Percentiles rank a stretch among this genome's conserved stretches.
phyloP scores from a whole-genome alignment of 1,140 invertebrate genomes.

The Eumaeus atala region DNA sequence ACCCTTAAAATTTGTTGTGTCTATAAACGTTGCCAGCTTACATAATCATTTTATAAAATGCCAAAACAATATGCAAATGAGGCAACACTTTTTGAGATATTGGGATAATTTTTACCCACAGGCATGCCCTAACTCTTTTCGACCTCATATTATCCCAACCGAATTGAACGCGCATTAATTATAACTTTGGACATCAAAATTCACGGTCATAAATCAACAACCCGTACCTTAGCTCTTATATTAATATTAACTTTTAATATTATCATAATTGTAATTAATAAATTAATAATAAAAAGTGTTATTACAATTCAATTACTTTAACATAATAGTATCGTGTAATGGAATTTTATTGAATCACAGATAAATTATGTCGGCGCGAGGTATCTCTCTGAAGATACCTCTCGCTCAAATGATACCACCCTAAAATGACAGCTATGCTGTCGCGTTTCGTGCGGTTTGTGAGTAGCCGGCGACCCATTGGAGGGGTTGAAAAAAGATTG shows the following conservation, averaged over 20 bases:
- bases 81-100: slow-evolving; percentile 2
- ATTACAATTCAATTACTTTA: no score
- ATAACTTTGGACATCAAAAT: slow-evolving; percentile 6
- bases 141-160: not conserved
- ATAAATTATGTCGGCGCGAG: not conserved
- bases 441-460: no score
- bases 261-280: not conserved
- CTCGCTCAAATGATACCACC: no score
- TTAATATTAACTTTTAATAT: not conserved
- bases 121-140: not conserved
- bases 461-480: no score
- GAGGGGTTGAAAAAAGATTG: no score
- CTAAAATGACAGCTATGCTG: no score
- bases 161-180: not conserved
- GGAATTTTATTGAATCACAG: not conserved
- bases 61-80: slow-evolving; percentile 5
- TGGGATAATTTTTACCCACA: not conserved
- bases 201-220: not conserved
- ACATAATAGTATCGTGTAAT: not conserved
- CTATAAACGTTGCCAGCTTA: no score
- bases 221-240: not conserved
- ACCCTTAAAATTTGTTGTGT: no score
- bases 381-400: not conserved
- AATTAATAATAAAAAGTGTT: not conserved
- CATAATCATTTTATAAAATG: not conserved